A percentile compares a stretch with the other conserved stretches of the same genome.
phyloP scores from a whole-genome alignment of 2,113 vertebrate genomes.

The Otocyon megalotis region DNA sequence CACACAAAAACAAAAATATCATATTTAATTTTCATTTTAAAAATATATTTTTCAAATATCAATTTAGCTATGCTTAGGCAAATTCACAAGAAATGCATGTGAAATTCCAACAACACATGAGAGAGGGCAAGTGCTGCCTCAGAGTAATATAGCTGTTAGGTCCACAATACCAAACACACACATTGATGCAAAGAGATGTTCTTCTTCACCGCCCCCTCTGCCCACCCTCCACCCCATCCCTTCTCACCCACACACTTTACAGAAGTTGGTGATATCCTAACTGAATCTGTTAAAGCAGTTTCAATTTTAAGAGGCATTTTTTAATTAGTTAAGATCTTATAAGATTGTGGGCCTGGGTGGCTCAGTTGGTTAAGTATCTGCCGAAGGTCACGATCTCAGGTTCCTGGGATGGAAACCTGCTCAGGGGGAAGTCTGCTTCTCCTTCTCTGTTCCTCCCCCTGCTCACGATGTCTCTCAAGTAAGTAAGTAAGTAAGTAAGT shows the following conservation, averaged over 20 bases:
- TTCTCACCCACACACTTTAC: background rate
- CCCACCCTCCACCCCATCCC: too few relatives aligned
- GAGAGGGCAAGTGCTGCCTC: background rate
- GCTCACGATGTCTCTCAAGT: background rate
- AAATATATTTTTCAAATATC: background rate
- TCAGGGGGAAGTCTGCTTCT: background rate
- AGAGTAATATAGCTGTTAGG: background rate
- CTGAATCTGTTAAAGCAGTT: conserved; percentile 11
- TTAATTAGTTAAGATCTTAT: background rate
- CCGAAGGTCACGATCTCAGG: background rate
- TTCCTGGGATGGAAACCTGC: background rate
- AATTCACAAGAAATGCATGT: conserved; percentile 38
- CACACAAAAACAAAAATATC: conserved; percentile 25
- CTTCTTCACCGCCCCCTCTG: background rate
- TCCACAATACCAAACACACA: background rate
- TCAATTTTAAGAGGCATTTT: conserved; percentile 40
- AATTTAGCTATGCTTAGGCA: conserved; percentile 1
- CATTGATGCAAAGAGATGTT: background rate
- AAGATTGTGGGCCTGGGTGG: background rate
- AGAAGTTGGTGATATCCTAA: background rate
- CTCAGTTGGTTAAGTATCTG: background rate
- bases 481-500: background rate
- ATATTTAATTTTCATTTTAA: conserved; percentile 34
- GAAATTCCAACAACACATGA: background rate
- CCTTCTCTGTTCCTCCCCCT: background rate